Conservation (phyloP, 1,140 invertebrate genomes). For the Cylas formicarius region DNA sequence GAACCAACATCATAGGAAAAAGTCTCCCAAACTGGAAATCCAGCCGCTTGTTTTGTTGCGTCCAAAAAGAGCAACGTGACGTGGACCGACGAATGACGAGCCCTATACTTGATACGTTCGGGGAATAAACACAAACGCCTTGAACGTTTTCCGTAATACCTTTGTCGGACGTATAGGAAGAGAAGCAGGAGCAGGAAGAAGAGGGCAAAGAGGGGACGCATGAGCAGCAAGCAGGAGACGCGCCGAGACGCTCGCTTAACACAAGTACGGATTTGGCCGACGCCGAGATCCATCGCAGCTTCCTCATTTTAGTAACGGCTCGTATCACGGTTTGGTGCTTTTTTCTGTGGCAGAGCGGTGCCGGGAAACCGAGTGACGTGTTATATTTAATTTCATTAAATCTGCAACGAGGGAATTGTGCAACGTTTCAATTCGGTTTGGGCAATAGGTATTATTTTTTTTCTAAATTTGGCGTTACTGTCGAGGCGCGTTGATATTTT, state of each 20-base stretch:
- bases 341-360: constrained; percentile 24
- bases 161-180: no score
- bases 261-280: constrained; percentile 40
- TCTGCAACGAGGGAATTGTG: background rate
- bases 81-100: constrained; percentile 35
- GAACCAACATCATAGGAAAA: no score
- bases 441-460: no score
- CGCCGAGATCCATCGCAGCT: constrained; percentile 35
- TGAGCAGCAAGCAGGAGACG: constrained; percentile 40
- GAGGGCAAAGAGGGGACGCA: constrained; percentile 32
- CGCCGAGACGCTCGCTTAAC: constrained; percentile 42
- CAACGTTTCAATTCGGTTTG: no score
- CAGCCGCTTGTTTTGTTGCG: no score
- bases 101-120: constrained; percentile 40
- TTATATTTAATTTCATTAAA: background rate
- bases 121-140: constrained; percentile 42
- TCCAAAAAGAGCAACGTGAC: no score
- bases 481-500: no score
- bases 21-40: no score
- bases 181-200: constrained; percentile 24
- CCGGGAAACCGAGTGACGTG: constrained; percentile 10
- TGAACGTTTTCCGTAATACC: constrained; percentile 37
- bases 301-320: constrained; percentile 32
- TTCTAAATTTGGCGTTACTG: no score
- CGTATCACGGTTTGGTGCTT: constrained; percentile 30